phyloP scores from a whole-genome alignment of 2,888 invertebrate species.

The Nasonovia ribisnigri region DNA sequence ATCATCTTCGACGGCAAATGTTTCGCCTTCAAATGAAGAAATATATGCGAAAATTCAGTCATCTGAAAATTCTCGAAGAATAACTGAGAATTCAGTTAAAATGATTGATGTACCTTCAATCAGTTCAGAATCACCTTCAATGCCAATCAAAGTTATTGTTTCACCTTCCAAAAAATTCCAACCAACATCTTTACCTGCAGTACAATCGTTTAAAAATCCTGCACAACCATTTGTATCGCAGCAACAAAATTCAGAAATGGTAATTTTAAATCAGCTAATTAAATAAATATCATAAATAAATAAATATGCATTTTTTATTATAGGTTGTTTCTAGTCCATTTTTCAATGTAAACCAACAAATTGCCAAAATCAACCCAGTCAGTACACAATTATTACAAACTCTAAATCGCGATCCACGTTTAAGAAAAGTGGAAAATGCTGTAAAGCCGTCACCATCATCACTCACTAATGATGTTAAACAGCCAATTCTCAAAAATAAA shows the following conservation, averaged over 20 bases:
- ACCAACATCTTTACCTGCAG: background rate
- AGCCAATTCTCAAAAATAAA: conserved; percentile 31
- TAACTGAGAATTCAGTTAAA: background rate
- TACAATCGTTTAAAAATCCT: conserved; percentile 40
- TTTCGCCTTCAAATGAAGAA: conserved; percentile 14
- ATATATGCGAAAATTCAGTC: conserved; percentile 4
- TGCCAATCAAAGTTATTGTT: conserved; percentile 39
- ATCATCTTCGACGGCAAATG: background rate
- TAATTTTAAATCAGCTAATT: conserved; percentile 23
- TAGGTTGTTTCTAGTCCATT: conserved; percentile 33
- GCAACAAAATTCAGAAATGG: conserved; percentile 38
- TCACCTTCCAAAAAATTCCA: conserved; percentile 49
- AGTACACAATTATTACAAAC: conserved; percentile 66
- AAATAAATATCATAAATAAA: background rate
- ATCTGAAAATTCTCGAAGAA: conserved; percentile 32
- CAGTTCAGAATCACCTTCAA: conserved; percentile 7
- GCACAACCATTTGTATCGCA: conserved; percentile 23
- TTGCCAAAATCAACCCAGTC: conserved; percentile 63
- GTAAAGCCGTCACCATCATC: background rate
- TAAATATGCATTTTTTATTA: background rate
- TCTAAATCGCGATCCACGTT: conserved; percentile 66
- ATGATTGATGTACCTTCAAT: background rate
- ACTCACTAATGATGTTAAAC: background rate
- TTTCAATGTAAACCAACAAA: conserved; percentile 25
- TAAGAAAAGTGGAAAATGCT: conserved; percentile 63